phyloP scores from a whole-genome alignment of 2,797 vertebrate species.

The Lutra lutra region DNA sequence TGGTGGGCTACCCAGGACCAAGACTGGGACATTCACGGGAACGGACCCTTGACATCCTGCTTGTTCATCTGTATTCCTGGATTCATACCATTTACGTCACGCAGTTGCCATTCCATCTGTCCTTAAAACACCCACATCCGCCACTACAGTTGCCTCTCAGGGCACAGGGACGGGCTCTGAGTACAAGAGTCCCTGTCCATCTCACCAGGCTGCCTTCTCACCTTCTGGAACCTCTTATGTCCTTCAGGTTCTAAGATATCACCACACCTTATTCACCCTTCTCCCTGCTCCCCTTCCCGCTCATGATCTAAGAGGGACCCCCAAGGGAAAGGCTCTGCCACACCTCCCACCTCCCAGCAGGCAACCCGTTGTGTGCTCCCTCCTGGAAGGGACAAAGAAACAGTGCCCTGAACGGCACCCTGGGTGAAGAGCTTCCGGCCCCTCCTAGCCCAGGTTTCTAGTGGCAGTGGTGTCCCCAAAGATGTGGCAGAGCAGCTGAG shows the following conservation, averaged over 20 bases:
- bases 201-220: not conserved
- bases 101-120: no score
- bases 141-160: not conserved
- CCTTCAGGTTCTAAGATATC: not conserved
- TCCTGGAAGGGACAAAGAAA: not conserved
- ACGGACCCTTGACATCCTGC: not conserved
- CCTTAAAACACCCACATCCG: not conserved
- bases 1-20: not conserved
- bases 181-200: no score
- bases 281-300: not conserved
- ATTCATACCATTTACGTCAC: not conserved
- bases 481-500: not conserved
- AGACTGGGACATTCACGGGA: not conserved
- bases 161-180: not conserved
- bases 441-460: not conserved
- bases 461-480: not conserved
- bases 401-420: not conserved
- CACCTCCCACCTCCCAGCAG: not conserved
- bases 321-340: not conserved
- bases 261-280: not conserved
- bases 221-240: not conserved
- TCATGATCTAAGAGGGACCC: not conserved
- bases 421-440: not conserved
- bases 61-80: not conserved
- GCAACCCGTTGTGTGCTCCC: not conserved